phyloP scores from a whole-genome alignment of 2,797 vertebrate genomes.

The Gallinago solitaria region DNA sequence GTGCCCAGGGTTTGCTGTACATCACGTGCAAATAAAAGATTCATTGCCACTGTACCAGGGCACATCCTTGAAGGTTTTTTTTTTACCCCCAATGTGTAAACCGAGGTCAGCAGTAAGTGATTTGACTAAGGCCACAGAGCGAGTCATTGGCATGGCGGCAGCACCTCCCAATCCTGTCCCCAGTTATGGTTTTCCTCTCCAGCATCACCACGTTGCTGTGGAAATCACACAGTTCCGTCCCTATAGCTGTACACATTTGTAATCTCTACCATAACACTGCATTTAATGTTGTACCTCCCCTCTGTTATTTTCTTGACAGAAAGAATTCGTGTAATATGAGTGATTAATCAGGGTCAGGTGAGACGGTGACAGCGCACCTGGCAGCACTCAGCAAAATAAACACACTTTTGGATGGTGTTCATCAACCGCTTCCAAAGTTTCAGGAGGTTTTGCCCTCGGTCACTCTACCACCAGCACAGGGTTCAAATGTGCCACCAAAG shows the following conservation, averaged over 20 bases:
- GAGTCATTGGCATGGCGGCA: rapidly evolving
- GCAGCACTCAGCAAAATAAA: background rate
- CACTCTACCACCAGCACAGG: background rate
- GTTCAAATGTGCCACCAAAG: background rate
- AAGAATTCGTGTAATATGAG: background rate
- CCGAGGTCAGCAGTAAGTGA: background rate
- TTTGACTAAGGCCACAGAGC: background rate
- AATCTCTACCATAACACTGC: background rate
- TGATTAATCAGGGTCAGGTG: background rate
- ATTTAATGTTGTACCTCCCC: background rate
- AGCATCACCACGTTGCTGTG: background rate
- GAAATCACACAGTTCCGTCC: background rate
- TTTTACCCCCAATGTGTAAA: background rate
- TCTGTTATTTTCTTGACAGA: background rate
- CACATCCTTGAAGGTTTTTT: background rate
- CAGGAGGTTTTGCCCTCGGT: background rate
- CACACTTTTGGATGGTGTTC: background rate
- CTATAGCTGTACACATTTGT: background rate
- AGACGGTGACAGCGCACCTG: background rate
- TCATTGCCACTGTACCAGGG: background rate
- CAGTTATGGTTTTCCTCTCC: background rate
- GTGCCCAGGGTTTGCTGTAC: background rate
- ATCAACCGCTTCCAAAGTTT: background rate
- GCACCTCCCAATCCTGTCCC: background rate
- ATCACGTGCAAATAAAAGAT: background rate